Base-by-base conservation (phyloP, 2,888 invertebrate genomes). In the Morpho achilles region DNA sequence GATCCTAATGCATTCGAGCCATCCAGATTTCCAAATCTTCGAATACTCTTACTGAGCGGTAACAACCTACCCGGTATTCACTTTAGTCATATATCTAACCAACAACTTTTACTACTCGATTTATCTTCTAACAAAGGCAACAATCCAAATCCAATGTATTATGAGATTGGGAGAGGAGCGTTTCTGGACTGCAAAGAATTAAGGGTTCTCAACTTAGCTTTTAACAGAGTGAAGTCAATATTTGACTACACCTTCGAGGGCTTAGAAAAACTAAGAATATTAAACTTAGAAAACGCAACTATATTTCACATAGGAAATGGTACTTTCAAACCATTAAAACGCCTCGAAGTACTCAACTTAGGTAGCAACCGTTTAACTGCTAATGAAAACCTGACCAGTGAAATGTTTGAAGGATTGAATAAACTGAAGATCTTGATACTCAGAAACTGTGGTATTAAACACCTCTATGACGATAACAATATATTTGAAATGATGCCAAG, bases 51-150 rank as follows among this genome's bases (percentile, higher is more conserved):
- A 9, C 68, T 93, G 45, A 84, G 87, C 53, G 87, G 87, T 0
- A 93, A 93, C 64, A 89, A 89, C 65, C 75, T 93, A 41, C 80
- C 90, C 0, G 87, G 88, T 1, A 72, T 92, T n/a, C 92, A 92
- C 48, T 78, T 81, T 22, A 91, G 89, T 4, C 88, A 88, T 43
- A 72, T 92, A 10, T 77, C 90, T 3, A 81, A 84, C 60, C 85
- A 86, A 62, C 87, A 87, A 63, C 70, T 93, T 5, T 71, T 82
- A 9, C 75, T 90, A 51, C 69, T 93, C 66, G 92, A 93, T 73
- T 67, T 93, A 53, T 91, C 92, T 5, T 77, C 81, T 59, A 92
- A 92, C 63, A 88, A 90, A 47, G 89, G 89, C 1, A 81, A 79
- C 50, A 68, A 75, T 5, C 71, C 77, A 16, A 84, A 77, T 53